phyloP scores from a whole-genome alignment of 2,113 vertebrate species.

The rabbit (Oryctolagus cuniculus) region DNA sequence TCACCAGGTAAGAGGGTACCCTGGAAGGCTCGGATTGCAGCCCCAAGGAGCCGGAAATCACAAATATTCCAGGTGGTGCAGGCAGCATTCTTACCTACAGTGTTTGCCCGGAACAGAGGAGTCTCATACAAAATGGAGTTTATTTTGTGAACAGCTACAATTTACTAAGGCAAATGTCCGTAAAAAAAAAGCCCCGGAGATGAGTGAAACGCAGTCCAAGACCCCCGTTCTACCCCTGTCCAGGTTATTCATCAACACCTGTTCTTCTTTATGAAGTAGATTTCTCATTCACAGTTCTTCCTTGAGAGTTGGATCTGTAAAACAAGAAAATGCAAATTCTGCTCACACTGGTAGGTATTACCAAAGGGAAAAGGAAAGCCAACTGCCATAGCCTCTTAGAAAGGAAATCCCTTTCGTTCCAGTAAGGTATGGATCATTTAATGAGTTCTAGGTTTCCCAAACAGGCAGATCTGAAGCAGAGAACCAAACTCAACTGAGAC shows the following conservation, averaged over 20 bases:
- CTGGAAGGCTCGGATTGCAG: no score
- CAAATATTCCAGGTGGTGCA: not conserved
- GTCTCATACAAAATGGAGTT: not conserved
- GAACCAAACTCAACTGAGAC: not conserved
- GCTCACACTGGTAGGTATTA: not conserved
- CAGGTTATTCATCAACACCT: not conserved
- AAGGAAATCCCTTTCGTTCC: not conserved
- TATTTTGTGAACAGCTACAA: not conserved
- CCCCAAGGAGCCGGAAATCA: not conserved
- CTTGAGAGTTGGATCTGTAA: constrained; percentile 27
- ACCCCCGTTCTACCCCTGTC: not conserved
- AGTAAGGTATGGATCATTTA: not conserved
- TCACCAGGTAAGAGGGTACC: not conserved
- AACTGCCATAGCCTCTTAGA: not conserved
- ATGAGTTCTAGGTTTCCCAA: not conserved
- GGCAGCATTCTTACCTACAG: not conserved
- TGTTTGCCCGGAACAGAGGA: not conserved
- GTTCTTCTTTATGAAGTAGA: not conserved
- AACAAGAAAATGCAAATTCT: not conserved
- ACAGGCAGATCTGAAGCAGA: not conserved
- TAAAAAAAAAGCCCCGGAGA: not conserved
- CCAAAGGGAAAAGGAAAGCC: not conserved
- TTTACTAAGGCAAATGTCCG: not conserved
- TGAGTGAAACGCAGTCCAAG: not conserved
- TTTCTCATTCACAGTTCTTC: not conserved